phyloP scores from a whole-genome alignment of 2,888 invertebrate species.

The Iphiclides podalirius region DNA sequence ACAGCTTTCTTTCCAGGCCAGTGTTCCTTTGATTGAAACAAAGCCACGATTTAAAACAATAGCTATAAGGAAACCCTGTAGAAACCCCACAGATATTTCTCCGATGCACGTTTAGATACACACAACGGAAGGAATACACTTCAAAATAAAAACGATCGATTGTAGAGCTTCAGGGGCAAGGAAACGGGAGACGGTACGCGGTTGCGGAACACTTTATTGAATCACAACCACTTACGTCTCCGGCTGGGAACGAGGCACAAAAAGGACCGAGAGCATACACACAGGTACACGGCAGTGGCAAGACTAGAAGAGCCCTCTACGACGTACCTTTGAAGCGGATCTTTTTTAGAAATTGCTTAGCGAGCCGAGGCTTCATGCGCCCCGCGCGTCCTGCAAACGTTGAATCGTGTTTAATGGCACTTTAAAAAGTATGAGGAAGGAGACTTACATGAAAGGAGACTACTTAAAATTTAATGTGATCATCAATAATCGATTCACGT shows the following conservation, averaged over 20 bases:
- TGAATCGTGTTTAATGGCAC: conserved; percentile 27
- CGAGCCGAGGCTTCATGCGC: conserved; percentile 57
- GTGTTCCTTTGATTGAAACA: too few species aligned
- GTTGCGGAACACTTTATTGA: not conserved
- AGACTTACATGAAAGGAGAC: too few species aligned
- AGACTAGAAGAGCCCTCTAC: conserved; percentile 57
- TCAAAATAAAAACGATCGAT: not conserved
- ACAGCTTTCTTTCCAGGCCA: too few species aligned
- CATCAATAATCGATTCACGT: too few species aligned
- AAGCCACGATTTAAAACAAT: too few species aligned
- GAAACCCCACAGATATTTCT: not conserved
- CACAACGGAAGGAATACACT: not conserved
- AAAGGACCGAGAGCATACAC: conserved; percentile 17
- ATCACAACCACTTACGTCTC: not conserved
- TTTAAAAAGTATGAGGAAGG: conserved; percentile 2
- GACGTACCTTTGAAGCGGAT: conserved; percentile 71
- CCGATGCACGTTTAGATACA: too few species aligned
- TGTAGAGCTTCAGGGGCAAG: not conserved
- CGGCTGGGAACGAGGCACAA: not conserved
- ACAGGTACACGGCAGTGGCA: conserved; percentile 22
- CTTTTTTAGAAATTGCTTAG: conserved; percentile 71
- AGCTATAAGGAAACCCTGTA: not conserved
- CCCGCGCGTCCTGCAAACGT: conserved; percentile 63
- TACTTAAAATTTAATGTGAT: too few species aligned
- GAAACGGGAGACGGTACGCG: too few species aligned